These are phyloP conservation scores for Cerastoderma edule DNA, from an alignment of 2,888 invertebrate species.

Conservation along the genomic window DNA sequence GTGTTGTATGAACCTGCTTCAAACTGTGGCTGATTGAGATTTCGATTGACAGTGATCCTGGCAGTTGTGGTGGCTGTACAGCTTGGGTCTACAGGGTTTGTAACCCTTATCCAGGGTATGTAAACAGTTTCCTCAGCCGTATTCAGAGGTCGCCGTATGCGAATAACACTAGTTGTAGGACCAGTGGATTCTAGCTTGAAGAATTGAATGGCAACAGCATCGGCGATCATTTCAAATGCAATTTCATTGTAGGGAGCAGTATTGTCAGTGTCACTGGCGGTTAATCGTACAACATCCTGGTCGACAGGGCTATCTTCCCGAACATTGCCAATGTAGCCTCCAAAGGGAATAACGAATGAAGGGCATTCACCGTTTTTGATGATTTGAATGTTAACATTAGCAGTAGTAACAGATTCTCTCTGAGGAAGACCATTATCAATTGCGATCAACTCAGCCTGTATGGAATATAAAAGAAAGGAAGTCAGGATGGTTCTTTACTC, in stretches of 20 bases:
- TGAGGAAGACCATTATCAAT: constrained; percentile 72
- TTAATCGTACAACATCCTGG: constrained; percentile 33
- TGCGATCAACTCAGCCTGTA: constrained; percentile 40
- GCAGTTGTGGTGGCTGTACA: constrained; percentile 78
- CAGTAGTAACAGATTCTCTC: constrained; percentile 46
- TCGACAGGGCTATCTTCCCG: constrained; percentile 41
- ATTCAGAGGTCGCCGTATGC: constrained; percentile 25
- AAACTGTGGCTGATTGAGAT: constrained; percentile 54
- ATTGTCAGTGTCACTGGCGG: constrained; percentile 50
- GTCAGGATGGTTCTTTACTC: too few species aligned
- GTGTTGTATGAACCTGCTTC: constrained; percentile 56
- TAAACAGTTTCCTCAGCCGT: constrained; percentile 13
- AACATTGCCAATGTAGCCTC: constrained; percentile 30
- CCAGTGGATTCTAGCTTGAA: constrained; percentile 31
- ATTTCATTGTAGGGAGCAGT: constrained; percentile 46
- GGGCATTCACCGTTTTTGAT: constrained; percentile 65
- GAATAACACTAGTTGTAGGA: constrained; percentile 26
- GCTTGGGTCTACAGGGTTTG: constrained; percentile 89
- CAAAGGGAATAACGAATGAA: constrained; percentile 15
- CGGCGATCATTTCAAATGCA: constrained; percentile 32
- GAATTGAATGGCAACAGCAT: constrained; percentile 11
- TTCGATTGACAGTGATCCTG: constrained; percentile 64
- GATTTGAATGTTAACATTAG: constrained; percentile 68
- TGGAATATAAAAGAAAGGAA: too few species aligned
- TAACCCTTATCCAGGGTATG: constrained; percentile 35